phyloP scores from a whole-genome alignment of 2,113 vertebrate genomes.

The Zosterops pallidus region DNA sequence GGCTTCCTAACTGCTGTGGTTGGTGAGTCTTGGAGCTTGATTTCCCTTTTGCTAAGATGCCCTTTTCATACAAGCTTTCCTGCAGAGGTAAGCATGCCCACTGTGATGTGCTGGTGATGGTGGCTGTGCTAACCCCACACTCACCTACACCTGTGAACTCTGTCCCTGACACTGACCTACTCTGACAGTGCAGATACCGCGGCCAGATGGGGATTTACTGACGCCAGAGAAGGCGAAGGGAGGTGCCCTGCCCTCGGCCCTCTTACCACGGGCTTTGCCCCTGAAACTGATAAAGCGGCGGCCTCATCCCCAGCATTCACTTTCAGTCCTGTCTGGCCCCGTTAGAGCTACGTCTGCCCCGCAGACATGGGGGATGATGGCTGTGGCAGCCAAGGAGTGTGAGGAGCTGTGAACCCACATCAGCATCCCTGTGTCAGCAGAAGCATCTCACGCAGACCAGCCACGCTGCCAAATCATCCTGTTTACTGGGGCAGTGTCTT shows the following conservation, averaged over 20 bases:
- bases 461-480: accelerated
- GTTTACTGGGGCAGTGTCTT: neutral
- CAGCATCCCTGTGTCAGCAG: neutral
- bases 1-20: neutral
- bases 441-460: neutral
- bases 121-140: neutral
- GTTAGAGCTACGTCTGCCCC: neutral
- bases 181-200: accelerated
- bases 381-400: neutral
- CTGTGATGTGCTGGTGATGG: neutral
- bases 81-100: neutral
- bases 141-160: neutral
- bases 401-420: neutral
- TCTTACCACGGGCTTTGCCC: accelerated
- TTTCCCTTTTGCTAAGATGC: neutral
- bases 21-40: neutral
- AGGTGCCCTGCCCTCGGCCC: neutral
- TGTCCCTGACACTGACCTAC: neutral
- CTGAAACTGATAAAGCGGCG: neutral
- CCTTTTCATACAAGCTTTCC: neutral
- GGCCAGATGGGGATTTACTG: neutral
- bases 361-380: neutral
- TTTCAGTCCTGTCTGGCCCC: neutral
- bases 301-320: neutral
- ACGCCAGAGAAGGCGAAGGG: neutral